phyloP scores from a whole-genome alignment of 1,140 invertebrate species.

The Penaeus japonicus region DNA sequence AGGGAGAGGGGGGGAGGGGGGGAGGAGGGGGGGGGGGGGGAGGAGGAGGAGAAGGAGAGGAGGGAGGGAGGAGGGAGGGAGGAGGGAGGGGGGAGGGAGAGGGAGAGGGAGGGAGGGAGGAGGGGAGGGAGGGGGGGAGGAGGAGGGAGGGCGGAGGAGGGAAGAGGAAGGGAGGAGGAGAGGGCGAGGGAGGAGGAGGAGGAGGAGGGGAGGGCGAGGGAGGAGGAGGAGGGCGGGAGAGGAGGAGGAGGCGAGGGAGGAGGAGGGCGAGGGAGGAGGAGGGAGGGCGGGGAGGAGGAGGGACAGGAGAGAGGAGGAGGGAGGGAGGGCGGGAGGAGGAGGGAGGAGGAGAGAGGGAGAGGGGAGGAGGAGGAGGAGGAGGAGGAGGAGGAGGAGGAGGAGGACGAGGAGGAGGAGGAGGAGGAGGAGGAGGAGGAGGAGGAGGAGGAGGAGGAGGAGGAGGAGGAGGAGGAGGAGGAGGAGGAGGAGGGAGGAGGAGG shows the following conservation, averaged over 20 bases:
- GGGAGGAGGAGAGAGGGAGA: no score
- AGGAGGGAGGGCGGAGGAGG: not conserved
- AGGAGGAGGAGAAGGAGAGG: not conserved
- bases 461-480: not conserved
- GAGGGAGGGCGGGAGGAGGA: not conserved
- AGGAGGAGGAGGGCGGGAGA: not conserved
- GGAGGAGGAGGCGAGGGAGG: not conserved
- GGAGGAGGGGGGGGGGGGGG: not conserved
- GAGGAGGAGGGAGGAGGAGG: not conserved
- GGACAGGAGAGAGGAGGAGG: no score
- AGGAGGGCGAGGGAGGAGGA: not conserved
- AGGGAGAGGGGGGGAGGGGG: not conserved
- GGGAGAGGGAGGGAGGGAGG: not conserved
- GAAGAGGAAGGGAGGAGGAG: not conserved
- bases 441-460: not conserved
- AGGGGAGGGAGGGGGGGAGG: not conserved
- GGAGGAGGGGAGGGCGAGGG: no score
- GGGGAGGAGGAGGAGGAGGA: not conserved
- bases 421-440: not conserved
- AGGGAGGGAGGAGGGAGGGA: no score
- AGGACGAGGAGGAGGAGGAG: not conserved
- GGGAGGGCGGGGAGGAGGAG: not conserved
- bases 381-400: not conserved
- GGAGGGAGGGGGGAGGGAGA: not conserved
- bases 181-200: not conserved